A percentile compares a stretch with the other conserved stretches of the same genome.
These are phyloP conservation scores for Phainopepla nitens DNA, from an alignment of 2,113 vertebrate species.

Conservation along the genomic window DNA sequence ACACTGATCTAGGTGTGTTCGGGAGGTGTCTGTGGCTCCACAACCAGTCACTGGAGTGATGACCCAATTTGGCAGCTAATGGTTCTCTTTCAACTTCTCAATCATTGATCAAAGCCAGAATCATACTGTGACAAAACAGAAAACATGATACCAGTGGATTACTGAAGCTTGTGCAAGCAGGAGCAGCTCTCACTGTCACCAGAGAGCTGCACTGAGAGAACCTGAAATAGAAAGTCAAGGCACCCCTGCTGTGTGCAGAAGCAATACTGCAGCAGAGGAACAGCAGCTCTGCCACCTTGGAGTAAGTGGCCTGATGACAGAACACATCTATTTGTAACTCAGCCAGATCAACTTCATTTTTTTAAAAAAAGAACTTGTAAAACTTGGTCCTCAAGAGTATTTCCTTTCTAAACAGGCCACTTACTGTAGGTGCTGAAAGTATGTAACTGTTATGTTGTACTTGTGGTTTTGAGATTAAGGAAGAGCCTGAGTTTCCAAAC, in stretches of 20 bases:
- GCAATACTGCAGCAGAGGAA: neutral
- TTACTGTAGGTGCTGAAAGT: neutral
- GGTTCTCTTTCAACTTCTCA: conserved; percentile 72
- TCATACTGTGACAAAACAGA: conserved; percentile 86
- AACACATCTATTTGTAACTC: neutral
- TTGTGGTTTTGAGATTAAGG: neutral
- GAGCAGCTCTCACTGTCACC: neutral
- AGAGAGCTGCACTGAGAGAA: neutral
- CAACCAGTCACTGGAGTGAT: conserved; percentile 56
- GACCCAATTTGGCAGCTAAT: conserved; percentile 42
- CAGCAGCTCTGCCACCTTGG: neutral
- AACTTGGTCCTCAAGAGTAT: neutral
- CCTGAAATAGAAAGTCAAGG: neutral
- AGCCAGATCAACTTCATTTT: neutral
- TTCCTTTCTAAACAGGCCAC: neutral
- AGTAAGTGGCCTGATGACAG: neutral
- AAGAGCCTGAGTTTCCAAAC: neutral
- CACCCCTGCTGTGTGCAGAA: neutral
- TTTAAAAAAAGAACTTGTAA: neutral
- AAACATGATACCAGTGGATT: conserved; percentile 28
- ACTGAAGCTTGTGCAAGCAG: neutral
- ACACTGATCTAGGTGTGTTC: conserved; percentile 53
- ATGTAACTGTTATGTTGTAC: neutral
- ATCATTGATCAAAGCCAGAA: conserved; percentile 96
- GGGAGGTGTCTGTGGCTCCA: conserved; percentile 54